Evolutionary conservation across 2,797 vertebrate species (phyloP), one percentile per base, ranked within the genome.

Genomic region (Cryptoblepharus egeriae): DNA sequence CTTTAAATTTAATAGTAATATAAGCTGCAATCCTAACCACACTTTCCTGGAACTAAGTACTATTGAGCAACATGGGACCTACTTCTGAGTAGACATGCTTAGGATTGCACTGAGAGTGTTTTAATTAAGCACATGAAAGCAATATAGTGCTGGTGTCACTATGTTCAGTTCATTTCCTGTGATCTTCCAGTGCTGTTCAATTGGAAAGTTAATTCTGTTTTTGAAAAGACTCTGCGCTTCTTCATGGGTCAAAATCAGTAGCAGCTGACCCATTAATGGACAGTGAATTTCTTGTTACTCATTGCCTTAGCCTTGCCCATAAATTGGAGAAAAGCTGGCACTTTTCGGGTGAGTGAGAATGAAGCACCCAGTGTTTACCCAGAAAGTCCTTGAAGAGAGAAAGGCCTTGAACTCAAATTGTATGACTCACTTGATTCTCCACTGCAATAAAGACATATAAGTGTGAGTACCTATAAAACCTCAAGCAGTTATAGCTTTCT

Each of bases 391-490:
- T 94, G 90, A 92, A 8, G 85, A 6, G 88, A 91, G 89, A 5
- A 7, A 93, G 93, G 91, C 96, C 95, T 96, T 96, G 95, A 95
- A 94, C 95, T 80, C 89, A 65, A 80, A 90, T 90, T 94, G 92
- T 92, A 75, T 92, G 90, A 90, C 81, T 91, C 74, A 22, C 22
- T 91, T 91, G 88, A 89, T 88, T 82, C 9, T 5, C 5, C 85
- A 65, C 85, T 22, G 84, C 87, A 90, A 95, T 96, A 96, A 96
- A 88, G 95, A 79, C 82, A 90, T 86, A 35, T 93, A 88, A 87
- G 88, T 93, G 87, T 79, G 89, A 88, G 85, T 57, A 35, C 90
- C 76, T 94, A 95, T 96, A 96, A 95, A 94, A 87, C 87, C 84
- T 35, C 73, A 85, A 42, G 42, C 75, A 61, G 69, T 90, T 84